Percentiles rank a stretch among this genome's conserved stretches.
phyloP scores from a whole-genome alignment of 2,888 invertebrate species.

The Gastrophysa polygoni region DNA sequence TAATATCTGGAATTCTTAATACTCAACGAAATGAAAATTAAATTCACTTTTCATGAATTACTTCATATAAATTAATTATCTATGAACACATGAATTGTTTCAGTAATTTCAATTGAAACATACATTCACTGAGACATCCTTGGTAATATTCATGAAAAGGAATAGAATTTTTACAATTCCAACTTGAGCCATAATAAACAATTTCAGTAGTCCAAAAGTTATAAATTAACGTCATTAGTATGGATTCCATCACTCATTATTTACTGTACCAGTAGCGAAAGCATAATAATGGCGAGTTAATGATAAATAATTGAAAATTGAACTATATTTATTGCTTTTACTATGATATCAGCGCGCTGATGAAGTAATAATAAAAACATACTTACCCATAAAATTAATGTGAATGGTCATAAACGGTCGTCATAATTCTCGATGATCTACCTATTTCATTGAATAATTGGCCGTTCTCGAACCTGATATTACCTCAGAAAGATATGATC shows the following conservation, averaged over 20 bases:
- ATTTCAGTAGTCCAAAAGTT: no score
- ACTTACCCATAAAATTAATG: conserved; percentile 16
- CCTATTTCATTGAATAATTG: conserved; percentile 29
- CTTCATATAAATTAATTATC: no score
- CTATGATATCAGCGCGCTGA: conserved; percentile 24
- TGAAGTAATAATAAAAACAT: conserved; percentile 31
- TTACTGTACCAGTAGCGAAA: conserved; percentile 16
- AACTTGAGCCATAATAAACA: background rate
- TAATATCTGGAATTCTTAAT: no score
- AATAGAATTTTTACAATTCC: background rate
- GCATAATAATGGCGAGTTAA: conserved; percentile 24
- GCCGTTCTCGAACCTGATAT: conserved; percentile 26
- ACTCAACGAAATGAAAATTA: no score
- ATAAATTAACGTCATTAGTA: conserved; percentile 14
- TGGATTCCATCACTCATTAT: conserved; percentile 28
- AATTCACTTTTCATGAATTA: no score
- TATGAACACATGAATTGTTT: background rate
- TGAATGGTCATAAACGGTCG: conserved; percentile 22
- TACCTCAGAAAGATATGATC: conserved; percentile 29
- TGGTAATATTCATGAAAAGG: background rate
- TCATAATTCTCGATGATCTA: conserved; percentile 30
- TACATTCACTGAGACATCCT: background rate
- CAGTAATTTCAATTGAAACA: background rate
- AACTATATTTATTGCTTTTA: conserved; percentile 23
- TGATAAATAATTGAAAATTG: conserved; percentile 22